Conservation (phyloP, 1,140 invertebrate species). For the Drosophila navojoa region DNA sequence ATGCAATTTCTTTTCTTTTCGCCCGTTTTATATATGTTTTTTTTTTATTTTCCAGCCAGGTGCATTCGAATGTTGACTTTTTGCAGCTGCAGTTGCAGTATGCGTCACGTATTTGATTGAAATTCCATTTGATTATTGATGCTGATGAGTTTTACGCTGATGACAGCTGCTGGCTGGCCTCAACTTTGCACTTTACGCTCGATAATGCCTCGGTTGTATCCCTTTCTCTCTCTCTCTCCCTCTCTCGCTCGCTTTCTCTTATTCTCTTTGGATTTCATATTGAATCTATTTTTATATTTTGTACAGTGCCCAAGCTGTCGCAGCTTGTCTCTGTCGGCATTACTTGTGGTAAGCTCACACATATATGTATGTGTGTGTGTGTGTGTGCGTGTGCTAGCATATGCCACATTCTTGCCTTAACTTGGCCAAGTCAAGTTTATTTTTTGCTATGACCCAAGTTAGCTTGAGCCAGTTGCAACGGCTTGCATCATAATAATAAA, state of each 20-base stretch:
- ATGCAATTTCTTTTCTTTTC: conserved; percentile 26
- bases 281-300: conserved; percentile 35
- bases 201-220: conserved; percentile 5
- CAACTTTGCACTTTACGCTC: conserved; percentile 38
- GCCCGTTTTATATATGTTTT: neutral
- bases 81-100: conserved; percentile 22
- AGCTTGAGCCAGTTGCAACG: conserved; percentile 3
- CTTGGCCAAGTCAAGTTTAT: conserved; percentile 13
- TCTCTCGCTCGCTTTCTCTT: neutral
- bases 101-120: conserved; percentile 71
- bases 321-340: conserved; percentile 31
- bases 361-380: conserved; percentile 3
- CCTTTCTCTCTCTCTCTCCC: neutral
- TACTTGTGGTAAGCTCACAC: conserved; percentile 18
- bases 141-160: conserved; percentile 12
- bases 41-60: conserved; percentile 31
- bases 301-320: conserved; percentile 27
- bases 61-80: conserved; percentile 20
- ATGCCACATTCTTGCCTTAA: neutral
- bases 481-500: neutral
- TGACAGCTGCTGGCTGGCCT: conserved; percentile 10
- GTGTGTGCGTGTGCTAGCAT: neutral
- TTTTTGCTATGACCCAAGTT: conserved; percentile 7
- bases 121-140: conserved; percentile 71
- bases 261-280: neutral